These are phyloP conservation scores for Pampus argenteus DNA, from an alignment of 2,797 vertebrate genomes.

Conservation along the genomic window DNA sequence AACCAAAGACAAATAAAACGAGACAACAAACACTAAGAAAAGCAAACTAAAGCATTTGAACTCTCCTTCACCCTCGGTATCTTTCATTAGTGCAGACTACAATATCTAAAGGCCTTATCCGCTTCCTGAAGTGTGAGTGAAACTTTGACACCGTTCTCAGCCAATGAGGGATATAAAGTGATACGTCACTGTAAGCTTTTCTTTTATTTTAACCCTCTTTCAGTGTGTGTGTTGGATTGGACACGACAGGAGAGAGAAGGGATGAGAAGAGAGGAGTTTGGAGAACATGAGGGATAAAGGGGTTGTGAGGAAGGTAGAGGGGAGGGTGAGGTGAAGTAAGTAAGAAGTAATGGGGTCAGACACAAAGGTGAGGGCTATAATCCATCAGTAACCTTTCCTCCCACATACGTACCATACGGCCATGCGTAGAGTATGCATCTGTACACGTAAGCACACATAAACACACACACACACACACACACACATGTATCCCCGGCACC, in stretches of 20 bases:
- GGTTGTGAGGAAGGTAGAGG: conserved; percentile 40
- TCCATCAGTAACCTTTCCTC: conserved; percentile 81
- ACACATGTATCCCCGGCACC: conserved; percentile 48
- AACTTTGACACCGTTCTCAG: conserved; percentile 22
- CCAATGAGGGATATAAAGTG: conserved; percentile 18
- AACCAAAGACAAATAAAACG: conserved; percentile 17
- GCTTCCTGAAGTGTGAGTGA: conserved; percentile 28
- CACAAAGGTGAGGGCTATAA: conserved; percentile 79
- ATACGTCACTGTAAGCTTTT: conserved; percentile 11
- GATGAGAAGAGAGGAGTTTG: conserved; percentile 28
- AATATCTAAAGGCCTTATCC: conserved; percentile 37
- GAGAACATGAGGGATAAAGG: conserved; percentile 41
- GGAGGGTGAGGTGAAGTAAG: conserved; percentile 69
- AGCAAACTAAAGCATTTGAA: conserved; percentile 38
- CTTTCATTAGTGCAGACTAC: conserved; percentile 5
- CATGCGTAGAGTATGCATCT: conserved; percentile 46
- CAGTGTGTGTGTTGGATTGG: conserved; percentile 2
- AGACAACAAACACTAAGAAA: conserved; percentile 3
- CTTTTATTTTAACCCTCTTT: conserved; percentile 33
- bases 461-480: conserved; percentile 39
- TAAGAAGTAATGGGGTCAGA: conserved; percentile 81
- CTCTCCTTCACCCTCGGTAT: conserved; percentile 28
- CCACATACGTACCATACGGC: conserved; percentile 42
- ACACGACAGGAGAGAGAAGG: conserved; percentile 29
- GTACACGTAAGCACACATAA: conserved; percentile 39